Evolutionary conservation across 2,888 invertebrate genomes (phyloP), one percentile per base, ranked within the genome.

Genomic region (Glyphotaelius pellucidus): DNA sequence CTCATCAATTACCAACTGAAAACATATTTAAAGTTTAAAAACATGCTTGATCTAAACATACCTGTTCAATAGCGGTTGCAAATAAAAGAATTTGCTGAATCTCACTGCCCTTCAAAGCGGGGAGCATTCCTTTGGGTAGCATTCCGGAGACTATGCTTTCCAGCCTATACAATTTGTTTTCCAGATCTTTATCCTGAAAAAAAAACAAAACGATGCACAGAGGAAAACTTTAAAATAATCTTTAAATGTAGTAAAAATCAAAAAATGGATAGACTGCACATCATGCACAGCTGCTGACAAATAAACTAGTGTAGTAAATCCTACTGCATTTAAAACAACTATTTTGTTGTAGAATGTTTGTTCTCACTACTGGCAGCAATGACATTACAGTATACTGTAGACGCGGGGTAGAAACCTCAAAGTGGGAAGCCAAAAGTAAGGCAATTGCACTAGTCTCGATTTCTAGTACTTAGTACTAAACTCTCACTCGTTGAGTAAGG

Each of bases 11-110:
- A 9, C 67, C 9, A n/a, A 67, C 0, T 9, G 2, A 67, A 67
- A 25, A 67, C 25, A 25, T 67, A 25, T 25, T 67, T 25, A 9
- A 25, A 47, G 14, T 80, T 30, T 38, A 9, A 81, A 81, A 81
- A 81, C 32, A 81, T 15, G 31, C 1, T 31, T 31, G 15, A 31
- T 14, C 31, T 30, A 31, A 80, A 81, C 31, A 2, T 81, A 95
- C 95, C 95, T 95, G 95, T 92, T 94, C 95, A 84, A 95, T 94
- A 92, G 95, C 95, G 92, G 95, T 94, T 80, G 95, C 95, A 94
- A 95, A 95, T 87, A 95, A 94, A 91, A 95, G 94, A 90, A 95
- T 94, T 92, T 94, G 94, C 94, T 95, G 95, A 32, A 94, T 94
- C 93, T 95, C 95, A 90, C 94, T 94, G n/a, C 94, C 94, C 92